phyloP scores from a whole-genome alignment of 1,140 invertebrate genomes.

The Apis mellifera region DNA sequence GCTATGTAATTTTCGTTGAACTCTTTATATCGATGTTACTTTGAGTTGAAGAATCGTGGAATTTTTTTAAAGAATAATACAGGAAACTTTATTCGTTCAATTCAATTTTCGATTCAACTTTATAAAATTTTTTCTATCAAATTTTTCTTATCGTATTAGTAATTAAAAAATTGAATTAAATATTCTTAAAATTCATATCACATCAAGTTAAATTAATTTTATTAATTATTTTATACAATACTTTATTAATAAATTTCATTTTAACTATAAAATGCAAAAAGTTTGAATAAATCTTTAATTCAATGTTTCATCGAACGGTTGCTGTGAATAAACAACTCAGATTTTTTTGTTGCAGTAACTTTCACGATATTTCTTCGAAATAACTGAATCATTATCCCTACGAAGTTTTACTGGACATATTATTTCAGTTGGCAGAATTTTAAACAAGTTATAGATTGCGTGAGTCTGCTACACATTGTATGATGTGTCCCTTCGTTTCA shows the following conservation, averaged over 20 bases:
- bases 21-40: not conserved
- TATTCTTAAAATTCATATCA: too few species aligned
- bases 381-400: conserved; percentile 30
- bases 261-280: too few species aligned
- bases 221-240: too few species aligned
- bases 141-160: too few species aligned
- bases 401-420: conserved; percentile 19
- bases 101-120: not conserved
- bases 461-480: not conserved
- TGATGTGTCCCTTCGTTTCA: not conserved
- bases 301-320: not conserved
- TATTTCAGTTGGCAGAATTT: conserved; percentile 56
- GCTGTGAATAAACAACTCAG: not conserved
- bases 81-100: not conserved
- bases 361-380: conserved; percentile 48
- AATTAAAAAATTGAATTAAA: too few species aligned
- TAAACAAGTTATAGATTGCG: conserved; percentile 58
- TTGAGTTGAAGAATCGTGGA: too few species aligned
- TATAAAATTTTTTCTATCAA: too few species aligned
- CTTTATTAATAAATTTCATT: too few species aligned
- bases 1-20: not conserved
- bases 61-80: not conserved
- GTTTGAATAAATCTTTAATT: not conserved
- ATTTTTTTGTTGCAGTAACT: conserved; percentile 34
- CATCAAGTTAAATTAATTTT: too few species aligned